These are phyloP conservation scores for Pardalotus punctatus DNA, from an alignment of 2,113 vertebrate species.

Conservation along the genomic window DNA sequence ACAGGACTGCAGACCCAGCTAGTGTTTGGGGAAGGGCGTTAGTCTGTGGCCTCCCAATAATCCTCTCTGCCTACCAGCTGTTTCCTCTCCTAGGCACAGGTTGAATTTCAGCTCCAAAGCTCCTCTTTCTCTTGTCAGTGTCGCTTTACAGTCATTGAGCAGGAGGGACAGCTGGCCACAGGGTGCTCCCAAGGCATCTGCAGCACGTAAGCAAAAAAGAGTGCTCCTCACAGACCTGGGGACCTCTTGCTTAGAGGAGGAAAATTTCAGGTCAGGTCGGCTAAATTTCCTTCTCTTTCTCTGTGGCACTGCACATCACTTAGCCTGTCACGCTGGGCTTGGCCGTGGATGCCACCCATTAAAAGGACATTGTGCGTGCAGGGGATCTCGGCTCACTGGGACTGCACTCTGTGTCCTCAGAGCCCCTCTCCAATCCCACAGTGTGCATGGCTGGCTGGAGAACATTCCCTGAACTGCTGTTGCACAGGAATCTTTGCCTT, in stretches of 20 bases:
- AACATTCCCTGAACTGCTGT: background rate
- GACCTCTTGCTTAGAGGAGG: background rate
- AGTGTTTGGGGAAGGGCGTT: background rate
- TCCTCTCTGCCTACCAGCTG: background rate
- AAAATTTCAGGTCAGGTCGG: background rate
- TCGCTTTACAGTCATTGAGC: background rate
- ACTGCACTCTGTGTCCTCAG: background rate
- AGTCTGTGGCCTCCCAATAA: background rate
- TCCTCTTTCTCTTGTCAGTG: background rate
- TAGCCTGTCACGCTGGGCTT: rapidly evolving
- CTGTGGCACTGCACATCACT: rapidly evolving
- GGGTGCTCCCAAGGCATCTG: background rate
- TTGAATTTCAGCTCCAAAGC: background rate
- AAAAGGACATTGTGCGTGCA: background rate
- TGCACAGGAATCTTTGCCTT: background rate
- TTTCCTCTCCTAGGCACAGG: background rate
- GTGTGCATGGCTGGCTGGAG: background rate
- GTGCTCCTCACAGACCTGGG: background rate
- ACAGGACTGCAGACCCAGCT: background rate
- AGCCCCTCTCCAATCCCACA: background rate
- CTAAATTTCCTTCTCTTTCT: background rate
- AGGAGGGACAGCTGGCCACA: background rate
- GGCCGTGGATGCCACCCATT: rapidly evolving
- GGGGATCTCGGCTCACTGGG: background rate
- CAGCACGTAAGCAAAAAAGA: background rate